Evolutionary conservation across 2,797 vertebrate genomes (phyloP), one percentile per base, ranked within the genome.

Genomic region (Myiothlypis chrysogaster): DNA sequence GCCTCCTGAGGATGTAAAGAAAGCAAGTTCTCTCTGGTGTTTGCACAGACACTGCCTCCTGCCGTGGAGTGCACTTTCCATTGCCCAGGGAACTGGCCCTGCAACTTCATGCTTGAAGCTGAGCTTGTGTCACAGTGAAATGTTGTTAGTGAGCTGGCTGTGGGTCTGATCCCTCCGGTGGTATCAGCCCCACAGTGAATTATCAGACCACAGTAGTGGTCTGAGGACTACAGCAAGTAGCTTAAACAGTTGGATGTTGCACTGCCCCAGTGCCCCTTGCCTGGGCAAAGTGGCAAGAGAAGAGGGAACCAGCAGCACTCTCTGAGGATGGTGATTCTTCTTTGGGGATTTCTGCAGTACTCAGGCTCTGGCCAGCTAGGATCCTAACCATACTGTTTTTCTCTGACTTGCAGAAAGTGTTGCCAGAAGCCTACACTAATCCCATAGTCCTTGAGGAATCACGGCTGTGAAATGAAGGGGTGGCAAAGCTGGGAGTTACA

Each of bases 371-470:
- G 21, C 53, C 50, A 41, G 14, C 9, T 53, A 49, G 27, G 15
- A 69, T 66, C 14, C 49, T 96, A 94, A 97, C 41, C 18, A 27
- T 63, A 5, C 5, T 73, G 47, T 71, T 94, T 89, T 75, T 95
- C 59, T 95, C 41, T 96, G 63, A 92, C 25, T 97, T 97, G 63
- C 86, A 97, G 92, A 96, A 89, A 83, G 92, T 35, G 47, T 53
- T 87, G 59, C 70, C 94, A 77, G 90, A 88, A 87, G 73, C 53
- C 70, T 66, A 76, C 32, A 7, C 24, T 39, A 65, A 88, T 81
- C 52, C 91, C 15, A 57, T 75, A 39, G 52, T 94, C 55, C 82
- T 90, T 65, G 81, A 94, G 50, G 95, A 96, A 84, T 93, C 95
- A 82, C 93, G 41, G 52, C 63, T 95, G n/a, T 95, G 87, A 96